phyloP scores from a whole-genome alignment of 2,797 vertebrate species.

The Onychomys torridus region DNA sequence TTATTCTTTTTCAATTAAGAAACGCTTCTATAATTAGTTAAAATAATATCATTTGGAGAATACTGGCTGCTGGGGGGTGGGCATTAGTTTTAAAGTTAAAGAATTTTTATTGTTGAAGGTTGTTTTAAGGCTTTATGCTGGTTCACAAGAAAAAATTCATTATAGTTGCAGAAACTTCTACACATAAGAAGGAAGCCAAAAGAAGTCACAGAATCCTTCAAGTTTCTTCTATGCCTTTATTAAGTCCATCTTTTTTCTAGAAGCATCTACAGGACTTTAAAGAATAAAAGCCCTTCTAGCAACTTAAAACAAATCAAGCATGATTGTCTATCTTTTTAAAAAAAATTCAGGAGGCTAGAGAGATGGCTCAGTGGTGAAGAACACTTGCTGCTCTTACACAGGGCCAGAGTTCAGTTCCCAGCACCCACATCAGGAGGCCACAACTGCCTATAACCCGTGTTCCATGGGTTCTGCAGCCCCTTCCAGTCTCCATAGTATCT shows the following conservation, averaged over 20 bases:
- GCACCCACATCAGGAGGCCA: not conserved
- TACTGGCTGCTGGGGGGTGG: not conserved
- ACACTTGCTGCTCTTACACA: not conserved
- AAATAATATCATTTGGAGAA: constrained; percentile 51
- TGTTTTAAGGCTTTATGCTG: constrained; percentile 52
- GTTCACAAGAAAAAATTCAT: constrained; percentile 64
- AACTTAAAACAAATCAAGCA: constrained; percentile 48
- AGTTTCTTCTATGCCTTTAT: constrained; percentile 35
- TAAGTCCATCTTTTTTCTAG: not conserved
- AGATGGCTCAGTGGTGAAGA: not conserved
- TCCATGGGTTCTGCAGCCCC: not conserved
- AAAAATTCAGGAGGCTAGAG: not conserved
- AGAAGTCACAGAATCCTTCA: not conserved
- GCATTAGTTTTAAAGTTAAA: constrained; percentile 50
- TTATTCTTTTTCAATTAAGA: constrained; percentile 36
- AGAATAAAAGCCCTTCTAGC: not conserved
- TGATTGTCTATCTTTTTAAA: not conserved
- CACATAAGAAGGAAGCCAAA: not conserved
- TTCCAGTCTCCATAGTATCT: not conserved
- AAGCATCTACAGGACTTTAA: not conserved
- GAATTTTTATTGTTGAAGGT: constrained; percentile 49
- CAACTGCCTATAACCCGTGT: not conserved
- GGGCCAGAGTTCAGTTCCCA: not conserved
- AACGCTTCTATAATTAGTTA: constrained; percentile 51
- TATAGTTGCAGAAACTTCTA: constrained; percentile 56